Evolutionary conservation across 1,140 invertebrate genomes (phyloP).

Genomic region (Pseudomyrmex pallidus): DNA sequence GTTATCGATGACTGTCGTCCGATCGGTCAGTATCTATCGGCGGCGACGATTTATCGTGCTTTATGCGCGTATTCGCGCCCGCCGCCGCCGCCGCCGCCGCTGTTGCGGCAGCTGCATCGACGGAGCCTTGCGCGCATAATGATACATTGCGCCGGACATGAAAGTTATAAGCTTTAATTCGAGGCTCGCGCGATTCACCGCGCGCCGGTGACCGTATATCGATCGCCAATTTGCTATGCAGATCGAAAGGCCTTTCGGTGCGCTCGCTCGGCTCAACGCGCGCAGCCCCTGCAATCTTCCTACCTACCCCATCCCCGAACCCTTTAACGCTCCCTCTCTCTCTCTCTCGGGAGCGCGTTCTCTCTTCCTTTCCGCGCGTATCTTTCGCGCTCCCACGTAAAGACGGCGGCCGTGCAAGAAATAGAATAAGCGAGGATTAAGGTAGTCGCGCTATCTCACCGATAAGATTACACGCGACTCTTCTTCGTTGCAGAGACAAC

Average conservation of each 20-base stretch:
- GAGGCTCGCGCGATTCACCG: constrained; percentile 73
- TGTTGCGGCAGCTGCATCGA: constrained; percentile 67
- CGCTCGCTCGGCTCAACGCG: constrained; percentile 38
- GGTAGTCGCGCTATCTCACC: constrained; percentile 69
- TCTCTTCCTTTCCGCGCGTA: constrained; percentile 2
- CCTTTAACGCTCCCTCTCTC: neutral
- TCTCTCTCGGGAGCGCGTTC: constrained; percentile 3
- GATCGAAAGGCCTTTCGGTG: constrained; percentile 72
- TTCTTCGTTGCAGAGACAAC: constrained; percentile 57
- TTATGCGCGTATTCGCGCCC: constrained; percentile 67
- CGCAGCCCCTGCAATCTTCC: constrained; percentile 71
- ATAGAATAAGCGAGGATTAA: constrained; percentile 73
- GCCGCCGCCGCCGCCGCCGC: constrained; percentile 17
- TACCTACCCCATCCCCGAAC: neutral
- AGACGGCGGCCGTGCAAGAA: constrained; percentile 55
- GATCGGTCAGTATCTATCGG: constrained; percentile 37
- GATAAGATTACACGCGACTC: constrained; percentile 68
- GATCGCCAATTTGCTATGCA: constrained; percentile 77
- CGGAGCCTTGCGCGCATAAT: constrained; percentile 67
- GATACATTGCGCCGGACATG: constrained; percentile 75
- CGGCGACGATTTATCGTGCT: constrained; percentile 67
- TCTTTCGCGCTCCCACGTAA: constrained; percentile 50
- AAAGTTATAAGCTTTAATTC: constrained; percentile 77
- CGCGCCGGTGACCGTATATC: constrained; percentile 70
- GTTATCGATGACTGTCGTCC: constrained; percentile 35